Evolutionary conservation across 2,888 invertebrate species (phyloP).

Genomic region (Stomorhina lunata): DNA sequence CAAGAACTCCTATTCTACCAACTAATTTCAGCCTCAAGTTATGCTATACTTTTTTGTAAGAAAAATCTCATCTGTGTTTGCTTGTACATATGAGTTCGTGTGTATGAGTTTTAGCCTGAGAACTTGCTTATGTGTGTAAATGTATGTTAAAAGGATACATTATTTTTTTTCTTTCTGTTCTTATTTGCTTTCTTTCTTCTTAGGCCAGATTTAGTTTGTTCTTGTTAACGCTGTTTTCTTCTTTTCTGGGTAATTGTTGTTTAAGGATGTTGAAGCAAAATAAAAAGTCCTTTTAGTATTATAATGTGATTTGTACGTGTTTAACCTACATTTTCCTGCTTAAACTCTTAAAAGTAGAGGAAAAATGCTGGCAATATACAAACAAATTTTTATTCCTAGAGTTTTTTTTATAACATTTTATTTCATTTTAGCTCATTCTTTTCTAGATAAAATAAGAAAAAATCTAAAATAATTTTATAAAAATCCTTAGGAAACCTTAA

Average conservation of each 20-base stretch:
- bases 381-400: not conserved
- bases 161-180: not conserved
- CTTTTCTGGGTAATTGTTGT: constrained; percentile 34
- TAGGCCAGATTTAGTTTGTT: not conserved
- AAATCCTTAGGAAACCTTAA: constrained; percentile 47
- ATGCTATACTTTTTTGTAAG: no score
- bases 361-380: not conserved
- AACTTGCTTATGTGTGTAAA: not conserved
- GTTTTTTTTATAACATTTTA: constrained; percentile 24
- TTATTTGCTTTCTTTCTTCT: not conserved
- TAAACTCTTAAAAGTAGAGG: no score
- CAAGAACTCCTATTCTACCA: no score
- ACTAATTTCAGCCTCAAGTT: no score
- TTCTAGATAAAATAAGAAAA: not conserved
- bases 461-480: constrained; percentile 32
- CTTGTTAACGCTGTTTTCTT: not conserved
- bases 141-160: constrained; percentile 42
- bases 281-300: constrained; percentile 56
- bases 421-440: not conserved
- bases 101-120: not conserved
- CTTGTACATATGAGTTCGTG: not conserved
- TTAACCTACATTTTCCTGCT: constrained; percentile 69
- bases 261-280: constrained; percentile 24
- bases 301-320: constrained; percentile 80
- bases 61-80: no score